A percentile compares a stretch with the other conserved stretches of the same genome.
phyloP scores from a whole-genome alignment of 2,113 vertebrate genomes.

The Suricata suricatta region DNA sequence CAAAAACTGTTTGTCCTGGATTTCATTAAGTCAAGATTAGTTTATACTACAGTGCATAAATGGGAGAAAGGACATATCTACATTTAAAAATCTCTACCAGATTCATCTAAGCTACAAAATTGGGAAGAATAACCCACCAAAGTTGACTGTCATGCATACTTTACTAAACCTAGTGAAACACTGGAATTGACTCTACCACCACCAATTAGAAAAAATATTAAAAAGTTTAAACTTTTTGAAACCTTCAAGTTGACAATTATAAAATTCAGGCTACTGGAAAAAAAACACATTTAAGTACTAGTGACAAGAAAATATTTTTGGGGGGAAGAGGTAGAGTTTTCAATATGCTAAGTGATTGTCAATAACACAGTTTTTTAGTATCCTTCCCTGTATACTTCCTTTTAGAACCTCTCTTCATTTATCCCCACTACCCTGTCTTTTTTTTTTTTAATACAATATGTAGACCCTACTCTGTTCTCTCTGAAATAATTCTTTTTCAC shows the following conservation, averaged over 20 bases:
- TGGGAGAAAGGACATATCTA: constrained; percentile 40
- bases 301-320: neutral
- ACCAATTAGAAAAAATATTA: neutral
- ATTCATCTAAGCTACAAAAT: constrained; percentile 63
- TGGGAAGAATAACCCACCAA: constrained; percentile 78
- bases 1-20: neutral
- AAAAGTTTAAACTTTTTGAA: neutral
- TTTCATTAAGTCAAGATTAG: constrained; percentile 62
- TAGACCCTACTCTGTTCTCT: neutral
- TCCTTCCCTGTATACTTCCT: neutral
- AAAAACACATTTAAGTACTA: neutral
- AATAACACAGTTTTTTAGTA: neutral
- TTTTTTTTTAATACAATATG: neutral
- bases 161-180: constrained; percentile 77
- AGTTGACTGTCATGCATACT: constrained; percentile 72
- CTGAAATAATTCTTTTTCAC: neutral
- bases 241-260: neutral
- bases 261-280: neutral
- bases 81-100: constrained; percentile 77
- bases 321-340: neutral
- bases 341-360: neutral
- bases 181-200: neutral
- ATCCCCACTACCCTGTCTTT: neutral
- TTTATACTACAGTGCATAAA: constrained; percentile 75
- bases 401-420: neutral